Evolutionary conservation across 2,888 invertebrate species (phyloP).

Genomic region (Cheiracanthium punctorium): DNA sequence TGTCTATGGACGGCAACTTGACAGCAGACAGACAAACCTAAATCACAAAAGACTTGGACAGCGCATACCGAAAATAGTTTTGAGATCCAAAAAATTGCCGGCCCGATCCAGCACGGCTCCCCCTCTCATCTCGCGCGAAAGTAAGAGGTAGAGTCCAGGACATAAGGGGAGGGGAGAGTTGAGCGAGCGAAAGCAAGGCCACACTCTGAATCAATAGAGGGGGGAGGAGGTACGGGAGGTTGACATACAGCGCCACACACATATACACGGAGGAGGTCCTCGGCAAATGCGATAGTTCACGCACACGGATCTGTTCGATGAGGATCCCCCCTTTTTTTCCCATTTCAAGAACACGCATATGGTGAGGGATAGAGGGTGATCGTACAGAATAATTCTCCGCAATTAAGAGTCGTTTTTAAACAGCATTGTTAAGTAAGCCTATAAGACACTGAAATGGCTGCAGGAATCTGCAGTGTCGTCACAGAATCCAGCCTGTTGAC

Average conservation of each 20-base stretch:
- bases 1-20: too few relatives aligned
- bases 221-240: slow-evolving; percentile 45
- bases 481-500: too few relatives aligned
- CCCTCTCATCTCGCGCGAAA: background rate
- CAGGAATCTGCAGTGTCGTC: too few relatives aligned
- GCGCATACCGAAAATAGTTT: background rate
- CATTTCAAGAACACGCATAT: background rate
- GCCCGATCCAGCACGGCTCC: background rate
- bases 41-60: too few relatives aligned
- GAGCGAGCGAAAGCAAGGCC: slow-evolving; percentile 29
- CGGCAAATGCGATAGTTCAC: slow-evolving; percentile 20
- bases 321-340: too few relatives aligned
- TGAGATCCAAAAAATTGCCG: background rate
- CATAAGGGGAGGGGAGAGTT: background rate
- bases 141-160: slow-evolving; percentile 22
- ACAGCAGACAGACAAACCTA: too few relatives aligned
- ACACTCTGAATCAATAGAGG: slow-evolving; percentile 56
- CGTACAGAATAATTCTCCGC: too few relatives aligned
- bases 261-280: slow-evolving; percentile 31
- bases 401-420: too few relatives aligned
- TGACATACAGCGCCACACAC: slow-evolving; percentile 52
- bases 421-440: too few relatives aligned
- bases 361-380: too few relatives aligned
- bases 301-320: background rate
- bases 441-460: too few relatives aligned